A percentile compares a stretch with the other conserved stretches of the same genome.
Conservation (phyloP, 2,113 vertebrate genomes). For the Odocoileus virginianus region DNA sequence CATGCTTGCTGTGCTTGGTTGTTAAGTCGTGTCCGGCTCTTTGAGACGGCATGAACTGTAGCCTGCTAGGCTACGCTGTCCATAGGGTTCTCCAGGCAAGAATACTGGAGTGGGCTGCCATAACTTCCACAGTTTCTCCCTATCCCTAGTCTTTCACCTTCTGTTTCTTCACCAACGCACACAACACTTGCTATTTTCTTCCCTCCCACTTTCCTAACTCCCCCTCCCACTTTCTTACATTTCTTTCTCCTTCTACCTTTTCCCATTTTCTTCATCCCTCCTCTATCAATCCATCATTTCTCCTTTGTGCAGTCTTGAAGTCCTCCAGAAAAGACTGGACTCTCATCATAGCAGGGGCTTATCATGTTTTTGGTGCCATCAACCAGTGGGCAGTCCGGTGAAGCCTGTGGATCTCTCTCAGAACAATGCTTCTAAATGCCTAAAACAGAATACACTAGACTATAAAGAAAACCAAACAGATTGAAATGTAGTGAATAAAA, state of each 20-base stretch:
- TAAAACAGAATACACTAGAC: not conserved
- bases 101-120: not conserved
- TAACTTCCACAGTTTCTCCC: too few relatives aligned
- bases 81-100: not conserved
- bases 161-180: not conserved
- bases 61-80: not conserved
- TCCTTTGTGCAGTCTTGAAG: not conserved
- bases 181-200: not conserved
- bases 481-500: not conserved
- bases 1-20: not conserved
- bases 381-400: not conserved
- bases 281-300: not conserved
- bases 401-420: not conserved
- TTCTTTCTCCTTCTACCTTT: not conserved
- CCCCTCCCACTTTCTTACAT: not conserved
- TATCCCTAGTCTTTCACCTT: not conserved
- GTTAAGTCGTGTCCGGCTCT: not conserved
- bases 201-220: not conserved
- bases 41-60: not conserved
- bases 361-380: not conserved
- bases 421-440: not conserved
- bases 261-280: not conserved
- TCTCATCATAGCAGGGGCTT: not conserved
- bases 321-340: not conserved
- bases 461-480: not conserved